Conservation (phyloP, 2,113 vertebrate species). For the Suricata suricatta region DNA sequence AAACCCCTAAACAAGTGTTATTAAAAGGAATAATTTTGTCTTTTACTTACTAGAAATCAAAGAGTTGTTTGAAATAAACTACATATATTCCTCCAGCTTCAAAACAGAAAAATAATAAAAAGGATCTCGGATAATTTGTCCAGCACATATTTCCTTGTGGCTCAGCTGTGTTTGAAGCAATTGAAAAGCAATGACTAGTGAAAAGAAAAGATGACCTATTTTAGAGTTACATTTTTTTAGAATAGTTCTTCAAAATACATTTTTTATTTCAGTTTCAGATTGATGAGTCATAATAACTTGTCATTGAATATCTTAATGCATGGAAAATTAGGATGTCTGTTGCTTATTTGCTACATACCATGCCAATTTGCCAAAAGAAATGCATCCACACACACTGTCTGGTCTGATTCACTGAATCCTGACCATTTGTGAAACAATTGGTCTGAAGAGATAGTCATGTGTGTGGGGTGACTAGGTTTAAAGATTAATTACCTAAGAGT, state of each 20-base stretch:
- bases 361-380: neutral
- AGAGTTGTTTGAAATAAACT: slow-evolving; percentile 19
- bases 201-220: neutral
- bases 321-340: neutral
- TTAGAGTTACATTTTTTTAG: neutral
- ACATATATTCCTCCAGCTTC: neutral
- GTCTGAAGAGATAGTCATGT: neutral
- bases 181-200: neutral
- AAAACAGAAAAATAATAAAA: neutral
- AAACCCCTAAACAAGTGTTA: neutral
- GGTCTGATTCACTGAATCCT: neutral
- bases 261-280: neutral
- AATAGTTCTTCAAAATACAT: neutral
- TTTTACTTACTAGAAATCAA: slow-evolving; percentile 33
- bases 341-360: neutral
- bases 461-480: neutral
- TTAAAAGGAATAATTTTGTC: slow-evolving; percentile 20
- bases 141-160: neutral
- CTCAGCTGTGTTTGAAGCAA: neutral
- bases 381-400: accelerated
- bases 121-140: neutral
- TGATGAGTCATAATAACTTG: neutral
- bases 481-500: neutral
- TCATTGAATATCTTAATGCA: neutral
- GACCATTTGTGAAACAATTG: neutral